Evolutionary conservation across 2,797 vertebrate genomes (phyloP).

Genomic region (Nannoperca australis): DNA sequence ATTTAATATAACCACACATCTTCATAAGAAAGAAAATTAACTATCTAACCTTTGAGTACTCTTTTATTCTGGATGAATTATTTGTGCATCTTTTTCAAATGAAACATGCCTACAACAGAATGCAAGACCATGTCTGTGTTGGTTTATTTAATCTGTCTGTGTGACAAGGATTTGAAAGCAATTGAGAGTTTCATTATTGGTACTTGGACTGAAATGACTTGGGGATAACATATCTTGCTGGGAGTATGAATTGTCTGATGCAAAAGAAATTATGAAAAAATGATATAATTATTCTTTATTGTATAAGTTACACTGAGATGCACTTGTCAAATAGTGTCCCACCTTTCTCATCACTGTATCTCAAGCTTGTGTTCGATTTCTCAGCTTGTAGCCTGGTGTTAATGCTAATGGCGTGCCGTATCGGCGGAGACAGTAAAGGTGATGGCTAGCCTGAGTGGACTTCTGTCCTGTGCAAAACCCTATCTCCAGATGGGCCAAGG

Average conservation of each 20-base stretch:
- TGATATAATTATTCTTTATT: constrained; percentile 17
- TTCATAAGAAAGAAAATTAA: constrained; percentile 21
- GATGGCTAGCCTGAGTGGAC: constrained; percentile 74
- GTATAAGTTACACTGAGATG: constrained; percentile 11
- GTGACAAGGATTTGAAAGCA: constrained; percentile 61
- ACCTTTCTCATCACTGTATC: constrained; percentile 18
- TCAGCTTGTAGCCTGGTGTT: constrained; percentile 49
- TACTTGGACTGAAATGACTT: constrained; percentile 43
- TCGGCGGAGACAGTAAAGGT: constrained; percentile 69
- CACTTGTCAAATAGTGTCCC: constrained; percentile 16
- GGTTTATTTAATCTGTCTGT: constrained; percentile 71
- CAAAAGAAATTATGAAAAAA: constrained; percentile 44
- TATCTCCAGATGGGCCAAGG: constrained; percentile 69
- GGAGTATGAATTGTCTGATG: constrained; percentile 31
- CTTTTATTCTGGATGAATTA: neutral
- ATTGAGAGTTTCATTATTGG: constrained; percentile 47
- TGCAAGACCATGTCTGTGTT: neutral
- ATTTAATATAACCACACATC: constrained; percentile 43
- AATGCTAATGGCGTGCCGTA: constrained; percentile 71
- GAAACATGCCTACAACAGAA: neutral
- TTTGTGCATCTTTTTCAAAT: constrained; percentile 19
- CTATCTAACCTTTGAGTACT: constrained; percentile 14
- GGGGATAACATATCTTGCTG: constrained; percentile 54
- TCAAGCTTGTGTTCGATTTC: constrained; percentile 56
- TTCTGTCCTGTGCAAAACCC: constrained; percentile 72